These are phyloP conservation scores for Clanis bilineata DNA, from an alignment of 2,888 invertebrate genomes.

Conservation along the genomic window DNA sequence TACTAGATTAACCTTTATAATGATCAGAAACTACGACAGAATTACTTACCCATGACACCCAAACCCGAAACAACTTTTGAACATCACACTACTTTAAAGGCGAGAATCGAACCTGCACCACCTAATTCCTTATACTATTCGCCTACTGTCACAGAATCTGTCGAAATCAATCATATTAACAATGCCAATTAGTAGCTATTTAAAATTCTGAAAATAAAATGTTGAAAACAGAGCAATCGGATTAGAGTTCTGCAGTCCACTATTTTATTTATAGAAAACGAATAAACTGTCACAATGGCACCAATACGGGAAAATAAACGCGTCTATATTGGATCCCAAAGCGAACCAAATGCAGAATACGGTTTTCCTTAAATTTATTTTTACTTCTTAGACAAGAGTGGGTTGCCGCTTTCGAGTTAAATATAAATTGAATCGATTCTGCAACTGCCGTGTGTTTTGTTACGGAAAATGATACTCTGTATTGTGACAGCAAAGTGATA, in stretches of 20 bases:
- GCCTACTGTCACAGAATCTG: too few relatives aligned
- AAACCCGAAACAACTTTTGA: too few relatives aligned
- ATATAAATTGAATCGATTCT: constrained; percentile 13
- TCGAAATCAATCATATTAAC: background rate
- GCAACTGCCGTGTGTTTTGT: background rate
- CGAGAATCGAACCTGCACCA: too few relatives aligned
- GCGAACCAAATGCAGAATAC: constrained; percentile 28
- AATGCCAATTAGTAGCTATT: too few relatives aligned
- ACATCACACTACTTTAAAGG: too few relatives aligned
- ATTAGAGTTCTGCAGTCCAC: constrained; percentile 10
- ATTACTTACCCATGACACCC: too few relatives aligned
- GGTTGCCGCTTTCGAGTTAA: constrained; percentile 1
- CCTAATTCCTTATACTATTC: too few relatives aligned
- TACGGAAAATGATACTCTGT: background rate
- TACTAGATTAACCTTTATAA: too few relatives aligned
- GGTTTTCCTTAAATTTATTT: constrained; percentile 27
- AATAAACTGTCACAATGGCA: constrained; percentile 28
- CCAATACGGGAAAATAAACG: constrained; percentile 31
- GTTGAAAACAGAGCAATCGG: background rate
- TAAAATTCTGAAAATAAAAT: background rate
- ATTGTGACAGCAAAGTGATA: background rate
- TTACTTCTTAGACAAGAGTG: constrained; percentile 12
- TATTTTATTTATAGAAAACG: constrained; percentile 36
- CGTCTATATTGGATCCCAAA: constrained; percentile 23
- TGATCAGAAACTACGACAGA: too few relatives aligned